Percentiles rank a stretch among this genome's conserved stretches.
Conservation (phyloP, 23 tunicate species). For the Ciona savignyi region DNA sequence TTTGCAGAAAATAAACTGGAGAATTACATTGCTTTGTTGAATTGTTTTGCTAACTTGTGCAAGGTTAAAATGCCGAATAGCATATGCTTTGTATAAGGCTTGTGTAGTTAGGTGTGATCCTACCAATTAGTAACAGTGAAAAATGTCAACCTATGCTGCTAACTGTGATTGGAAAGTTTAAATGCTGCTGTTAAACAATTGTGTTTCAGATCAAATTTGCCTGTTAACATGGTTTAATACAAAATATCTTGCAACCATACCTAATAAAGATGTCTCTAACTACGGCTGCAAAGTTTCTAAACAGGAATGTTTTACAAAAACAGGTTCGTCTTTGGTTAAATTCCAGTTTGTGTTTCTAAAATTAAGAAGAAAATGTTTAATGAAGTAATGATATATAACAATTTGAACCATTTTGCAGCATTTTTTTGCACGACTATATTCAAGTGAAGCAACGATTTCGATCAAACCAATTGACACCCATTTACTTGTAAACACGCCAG, state of each 20-base stretch:
- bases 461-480: slow-evolving; percentile 62
- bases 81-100: too few relatives aligned
- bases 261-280: not conserved
- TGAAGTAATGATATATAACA: too few relatives aligned
- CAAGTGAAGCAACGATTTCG: slow-evolving; percentile 65
- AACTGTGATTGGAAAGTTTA: not conserved
- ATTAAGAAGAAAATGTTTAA: too few relatives aligned
- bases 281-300: not conserved
- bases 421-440: not conserved
- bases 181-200: not conserved
- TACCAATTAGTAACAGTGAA: too few relatives aligned
- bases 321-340: too few relatives aligned
- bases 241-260: too few relatives aligned
- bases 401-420: too few relatives aligned
- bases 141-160: too few relatives aligned
- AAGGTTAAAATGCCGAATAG: too few relatives aligned
- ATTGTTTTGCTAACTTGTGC: not conserved
- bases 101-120: too few relatives aligned
- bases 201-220: not conserved
- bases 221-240: too few relatives aligned
- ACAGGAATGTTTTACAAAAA: not conserved
- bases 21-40: not conserved
- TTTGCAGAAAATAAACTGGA: not conserved
- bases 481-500: slow-evolving; percentile 61
- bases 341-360: too few relatives aligned